Base-by-base conservation (phyloP, 2,113 vertebrate species). In the Petrocephalus zakoni region DNA sequence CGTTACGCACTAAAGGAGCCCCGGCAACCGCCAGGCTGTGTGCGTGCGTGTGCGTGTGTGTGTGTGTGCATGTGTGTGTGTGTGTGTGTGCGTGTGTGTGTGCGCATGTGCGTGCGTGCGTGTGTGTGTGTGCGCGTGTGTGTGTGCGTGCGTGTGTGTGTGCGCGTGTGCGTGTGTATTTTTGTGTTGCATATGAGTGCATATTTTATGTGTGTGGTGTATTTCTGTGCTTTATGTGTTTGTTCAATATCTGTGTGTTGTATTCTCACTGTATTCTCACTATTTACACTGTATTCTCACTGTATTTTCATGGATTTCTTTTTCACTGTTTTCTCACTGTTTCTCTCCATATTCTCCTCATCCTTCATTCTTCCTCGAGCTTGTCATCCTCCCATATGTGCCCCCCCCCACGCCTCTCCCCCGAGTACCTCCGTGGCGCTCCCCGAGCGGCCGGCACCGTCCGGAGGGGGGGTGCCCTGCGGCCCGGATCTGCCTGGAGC, bases 301-400 rank as follows among this genome's bases (percentile, higher is more conserved):
- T 49, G 47, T 49, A 7, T 49, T 8, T 0, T 49, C 47, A 49
- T 49, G 47, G 2, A 49, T 49, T 49, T 4, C 21, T 19, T 58
- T 58, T 58, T 58, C 19, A 61, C 58, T 11, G 58, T 64, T 4
- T 64, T 9, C 25, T n/a, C 58, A 64, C 58, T 64, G 58, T 25
- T 68, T 68, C 61, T 64, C 61, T 9, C 61, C 10, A 64, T 64
- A 13, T 51, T 85, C 25, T 85, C 22, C n/a, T 29, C 49, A 85
- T 85, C 47, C 82, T 85, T 25, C 49, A 49, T 85, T 22, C 49
- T 52, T 85, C 49, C 84, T 19, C 49, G 25, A 86, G 46, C 25
- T 56, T 29, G n/a, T 86, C 52, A 86, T 37, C 52, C 13, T 86
- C 84, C 84, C 84, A 55, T 86, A 86, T 86, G 29, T 86, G 51